phyloP scores from a whole-genome alignment of 2,113 vertebrate genomes.

The Campylomormyrus numenius region DNA sequence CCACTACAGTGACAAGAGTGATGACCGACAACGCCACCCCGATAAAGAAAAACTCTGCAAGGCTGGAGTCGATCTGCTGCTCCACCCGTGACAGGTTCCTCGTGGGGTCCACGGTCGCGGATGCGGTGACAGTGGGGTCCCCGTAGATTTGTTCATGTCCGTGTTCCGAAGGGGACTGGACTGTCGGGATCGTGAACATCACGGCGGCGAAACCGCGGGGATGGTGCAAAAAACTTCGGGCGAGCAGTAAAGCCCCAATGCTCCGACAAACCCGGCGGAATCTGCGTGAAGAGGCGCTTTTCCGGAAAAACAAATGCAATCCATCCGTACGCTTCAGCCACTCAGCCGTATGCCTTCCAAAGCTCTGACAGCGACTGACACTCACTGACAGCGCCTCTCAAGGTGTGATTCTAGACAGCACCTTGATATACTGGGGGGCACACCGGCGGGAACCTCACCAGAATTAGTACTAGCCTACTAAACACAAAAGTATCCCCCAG shows the following conservation, averaged over 20 bases:
- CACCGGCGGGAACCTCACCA: background rate
- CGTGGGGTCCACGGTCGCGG: background rate
- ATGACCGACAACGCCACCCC: constrained; percentile 23
- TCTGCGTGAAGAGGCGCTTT: background rate
- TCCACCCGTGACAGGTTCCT: constrained; percentile 7
- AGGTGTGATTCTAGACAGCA: background rate
- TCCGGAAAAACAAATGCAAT: background rate
- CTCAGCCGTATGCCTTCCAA: background rate
- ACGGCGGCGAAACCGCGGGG: background rate
- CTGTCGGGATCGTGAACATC: constrained; percentile 13
- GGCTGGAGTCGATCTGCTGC: constrained; percentile 3
- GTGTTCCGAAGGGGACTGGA: background rate
- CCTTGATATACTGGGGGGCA: background rate
- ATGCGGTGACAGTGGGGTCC: background rate
- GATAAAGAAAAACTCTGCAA: constrained; percentile 19
- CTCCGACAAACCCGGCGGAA: background rate
- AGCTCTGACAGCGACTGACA: too few relatives aligned
- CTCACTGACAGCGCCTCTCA: background rate
- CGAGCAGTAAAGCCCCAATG: background rate
- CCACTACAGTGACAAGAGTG: constrained; percentile 16
- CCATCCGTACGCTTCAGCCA: background rate
- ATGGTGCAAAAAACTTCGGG: background rate
- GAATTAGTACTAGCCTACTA: background rate
- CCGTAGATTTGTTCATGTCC: background rate
- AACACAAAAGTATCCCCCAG: background rate